phyloP scores from a whole-genome alignment of 2,888 invertebrate species.

The Pterobdella sp. region DNA sequence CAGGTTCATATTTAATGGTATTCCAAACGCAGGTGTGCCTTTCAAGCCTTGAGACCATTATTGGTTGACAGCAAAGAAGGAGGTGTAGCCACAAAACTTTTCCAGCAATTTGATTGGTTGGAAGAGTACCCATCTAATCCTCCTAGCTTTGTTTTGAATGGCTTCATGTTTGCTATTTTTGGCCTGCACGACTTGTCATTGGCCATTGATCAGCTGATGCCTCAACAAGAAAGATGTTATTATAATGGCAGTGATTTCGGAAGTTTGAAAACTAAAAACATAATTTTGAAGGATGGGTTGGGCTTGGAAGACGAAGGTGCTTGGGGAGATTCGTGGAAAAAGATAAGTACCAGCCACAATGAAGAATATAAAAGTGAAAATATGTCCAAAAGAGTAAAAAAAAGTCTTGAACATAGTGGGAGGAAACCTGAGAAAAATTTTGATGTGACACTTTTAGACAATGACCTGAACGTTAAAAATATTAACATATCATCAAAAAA shows the following conservation, averaged over 20 bases:
- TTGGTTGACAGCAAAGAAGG: conserved; percentile 45
- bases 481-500: too few relatives aligned
- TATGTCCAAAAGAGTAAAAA: too few relatives aligned
- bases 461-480: too few relatives aligned
- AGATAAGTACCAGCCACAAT: not conserved
- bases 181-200: conserved; percentile 89
- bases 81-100: conserved; percentile 56
- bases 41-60: conserved; percentile 71
- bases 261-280: not conserved
- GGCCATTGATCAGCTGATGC: conserved; percentile 55
- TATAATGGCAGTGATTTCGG: conserved; percentile 10
- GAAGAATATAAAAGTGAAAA: not conserved
- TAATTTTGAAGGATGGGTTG: not conserved
- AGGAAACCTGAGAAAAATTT: too few relatives aligned
- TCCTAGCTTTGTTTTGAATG: conserved; percentile 83
- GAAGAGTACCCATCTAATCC: conserved; percentile 97
- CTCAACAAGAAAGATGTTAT: not conserved
- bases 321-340: not conserved
- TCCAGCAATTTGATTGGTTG: conserved; percentile 82
- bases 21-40: conserved; percentile 58
- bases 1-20: too few relatives aligned
- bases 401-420: too few relatives aligned
- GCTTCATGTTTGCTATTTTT: conserved; percentile 91
- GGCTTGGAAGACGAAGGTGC: not conserved
- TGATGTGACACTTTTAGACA: too few relatives aligned